Base-by-base conservation (phyloP, 2,888 invertebrate species). In the Erpobdella octoculata region DNA sequence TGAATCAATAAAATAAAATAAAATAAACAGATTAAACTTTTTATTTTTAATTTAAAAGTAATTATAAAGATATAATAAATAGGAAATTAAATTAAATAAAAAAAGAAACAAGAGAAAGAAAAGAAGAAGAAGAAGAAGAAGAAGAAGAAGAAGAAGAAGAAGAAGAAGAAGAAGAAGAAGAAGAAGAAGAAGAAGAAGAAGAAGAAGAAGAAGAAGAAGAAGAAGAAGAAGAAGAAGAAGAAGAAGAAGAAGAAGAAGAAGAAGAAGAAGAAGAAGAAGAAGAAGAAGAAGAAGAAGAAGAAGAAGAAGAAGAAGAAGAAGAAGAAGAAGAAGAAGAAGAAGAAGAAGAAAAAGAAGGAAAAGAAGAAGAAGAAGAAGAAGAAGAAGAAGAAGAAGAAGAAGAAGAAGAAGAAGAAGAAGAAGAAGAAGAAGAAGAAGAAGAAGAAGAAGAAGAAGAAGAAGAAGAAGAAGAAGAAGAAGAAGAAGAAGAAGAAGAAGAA, bases 241-340 rank as follows among this genome's bases (percentile, higher is more conserved):
- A 62, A 62, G 62, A 62, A 21, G 62, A 28, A 62, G 21, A 62
- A 21, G 9, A 64, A 31, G 31, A 33, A 64, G 35, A 64, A 64
- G 64, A 64, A 64, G 9, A 33, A 64, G 6, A 33, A 62, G 31
- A 28, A 62, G 9, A 62, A 28, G 62, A 28, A 62, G 62, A 15
- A 28, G 1, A 28, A 59, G 61, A 25, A 59, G 61, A 59, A 59
- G 25, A 59, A 59, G 61, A 59, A 59, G 61, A 59, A 59, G 61
- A 59, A 59, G 61, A 59, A 59, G 61, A 59, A 67, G 38, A 61
- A 2, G 61, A 61, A 61, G 61, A 61, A 2, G 61, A 61, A 61
- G 61, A 61, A 61, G 61, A 61, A 61, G 61, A 61, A 61, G 61
- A 41, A 41, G 46, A 41, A 41, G 46, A 41, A 41, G 46, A 41